Percentiles rank a stretch among this genome's conserved stretches.
Evolutionary conservation across 2,888 invertebrate genomes (phyloP).

Genomic region (Apodemia zela): DNA sequence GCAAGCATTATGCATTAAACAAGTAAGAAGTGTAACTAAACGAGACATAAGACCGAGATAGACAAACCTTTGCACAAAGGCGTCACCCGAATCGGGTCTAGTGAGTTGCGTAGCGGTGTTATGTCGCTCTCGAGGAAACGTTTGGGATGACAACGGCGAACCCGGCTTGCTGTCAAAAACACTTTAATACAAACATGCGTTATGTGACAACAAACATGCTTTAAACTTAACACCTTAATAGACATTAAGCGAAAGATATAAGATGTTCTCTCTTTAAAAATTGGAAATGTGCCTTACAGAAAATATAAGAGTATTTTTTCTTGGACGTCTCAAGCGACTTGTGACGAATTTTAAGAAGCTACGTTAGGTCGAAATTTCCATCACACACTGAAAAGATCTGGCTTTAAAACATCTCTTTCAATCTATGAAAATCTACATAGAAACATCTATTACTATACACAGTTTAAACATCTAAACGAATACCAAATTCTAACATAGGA

Average conservation of each 20-base stretch:
- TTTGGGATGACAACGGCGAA: slow-evolving; percentile 68
- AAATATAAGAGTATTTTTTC: too few species aligned
- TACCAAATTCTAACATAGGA: neutral
- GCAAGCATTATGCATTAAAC: slow-evolving; percentile 3
- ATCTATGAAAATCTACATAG: too few species aligned
- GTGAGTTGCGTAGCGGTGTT: slow-evolving; percentile 46
- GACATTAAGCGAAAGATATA: neutral
- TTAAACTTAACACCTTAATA: neutral
- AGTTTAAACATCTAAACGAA: too few species aligned
- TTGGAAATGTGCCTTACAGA: too few species aligned
- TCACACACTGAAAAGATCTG: too few species aligned
- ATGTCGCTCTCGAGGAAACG: slow-evolving; percentile 49
- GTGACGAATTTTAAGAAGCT: too few species aligned
- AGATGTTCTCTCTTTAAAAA: neutral
- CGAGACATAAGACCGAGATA: slow-evolving; percentile 38
- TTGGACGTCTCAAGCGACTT: too few species aligned
- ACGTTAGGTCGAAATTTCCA: too few species aligned
- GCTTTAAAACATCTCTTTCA: too few species aligned
- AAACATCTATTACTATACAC: too few species aligned
- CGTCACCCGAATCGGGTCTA: slow-evolving; percentile 51
- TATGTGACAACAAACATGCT: slow-evolving; percentile 13
- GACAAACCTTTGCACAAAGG: slow-evolving; percentile 68
- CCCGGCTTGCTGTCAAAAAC: slow-evolving; percentile 60
- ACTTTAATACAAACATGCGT: neutral
- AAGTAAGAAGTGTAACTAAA: slow-evolving; percentile 26